A percentile compares a stretch with the other conserved stretches of the same genome.
Evolutionary conservation across 2,888 invertebrate genomes (phyloP).

Genomic region (Galerucella calmariensis): DNA sequence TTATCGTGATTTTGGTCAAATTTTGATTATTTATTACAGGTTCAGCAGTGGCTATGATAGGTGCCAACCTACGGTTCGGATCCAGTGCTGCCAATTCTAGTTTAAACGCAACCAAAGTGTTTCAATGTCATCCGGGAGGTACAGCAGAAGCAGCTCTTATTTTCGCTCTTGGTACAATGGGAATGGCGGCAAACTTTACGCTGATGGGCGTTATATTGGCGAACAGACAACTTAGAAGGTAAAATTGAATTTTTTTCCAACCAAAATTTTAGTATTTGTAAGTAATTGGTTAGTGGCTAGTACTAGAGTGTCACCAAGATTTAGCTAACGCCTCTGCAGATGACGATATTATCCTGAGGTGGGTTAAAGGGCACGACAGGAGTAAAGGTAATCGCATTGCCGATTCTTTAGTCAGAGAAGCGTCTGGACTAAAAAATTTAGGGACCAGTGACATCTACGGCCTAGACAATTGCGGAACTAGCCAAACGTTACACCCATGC

Average conservation of each 20-base stretch:
- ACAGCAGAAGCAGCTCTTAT: slow-evolving; percentile 83
- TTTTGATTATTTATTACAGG: slow-evolving; percentile 63
- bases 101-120: slow-evolving; percentile 75
- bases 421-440: too few species aligned
- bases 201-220: slow-evolving; percentile 84
- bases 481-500: too few species aligned
- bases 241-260: slow-evolving; percentile 40
- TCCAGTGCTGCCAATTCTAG: slow-evolving; percentile 77
- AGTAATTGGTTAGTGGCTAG: neutral
- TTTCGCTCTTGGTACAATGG: slow-evolving; percentile 79
- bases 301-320: too few species aligned
- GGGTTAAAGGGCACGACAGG: too few species aligned
- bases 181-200: slow-evolving; percentile 84
- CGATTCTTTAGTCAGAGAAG: too few species aligned
- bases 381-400: too few species aligned
- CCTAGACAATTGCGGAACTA: too few species aligned
- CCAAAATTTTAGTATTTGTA: neutral
- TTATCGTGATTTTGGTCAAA: too few species aligned
- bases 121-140: slow-evolving; percentile 84
- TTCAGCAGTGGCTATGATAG: slow-evolving; percentile 82
- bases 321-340: too few species aligned
- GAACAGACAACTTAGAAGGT: slow-evolving; percentile 84
- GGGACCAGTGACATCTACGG: too few species aligned
- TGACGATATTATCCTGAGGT: too few species aligned
- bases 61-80: slow-evolving; percentile 78